Evolutionary conservation across 2,797 vertebrate genomes (phyloP), one percentile per base, ranked within the genome.

Genomic region (Esox masquinongy): DNA sequence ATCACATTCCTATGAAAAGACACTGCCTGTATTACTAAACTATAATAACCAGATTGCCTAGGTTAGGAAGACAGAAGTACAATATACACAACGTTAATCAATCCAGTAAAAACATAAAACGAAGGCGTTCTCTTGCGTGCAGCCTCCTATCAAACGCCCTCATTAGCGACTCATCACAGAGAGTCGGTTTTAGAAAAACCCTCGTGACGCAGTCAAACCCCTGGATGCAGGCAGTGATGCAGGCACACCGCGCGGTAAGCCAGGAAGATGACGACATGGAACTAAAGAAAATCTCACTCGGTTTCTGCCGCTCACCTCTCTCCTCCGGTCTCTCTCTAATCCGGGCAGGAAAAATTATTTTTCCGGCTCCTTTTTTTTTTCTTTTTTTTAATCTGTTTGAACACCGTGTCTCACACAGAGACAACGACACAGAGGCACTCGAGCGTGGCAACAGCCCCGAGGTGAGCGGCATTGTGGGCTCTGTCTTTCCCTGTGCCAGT

Each of bases 401-500:
- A 75, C 64, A 68, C 36, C 47, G 39, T 15, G 29, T 4, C 26
- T 24, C 39, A 47, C 34, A 47, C 22, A 51, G 15, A 66, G 16
- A 34, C 51, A 74, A 56, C 67, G 34, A 14, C 43, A 26, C 24
- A 19, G 68, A 77, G 56, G n/a, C 64, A 53, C 61, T 76, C 34
- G 51, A 63, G 24, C 19, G 34, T 43, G 68, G 64, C 76, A 70
- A 64, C 15, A 70, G 74, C 76, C 73, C 43, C 68, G 77, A 63
- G 73, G 75, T 72, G 61, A 50, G 14, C 34, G 47, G 51, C 74
- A 70, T n/a, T 76, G 56, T 64, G 24, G 39, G 75, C 68, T 24
- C 29, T 14, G 80, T 71, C 69, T 71, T 72, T 79, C 85, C 73
- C 56, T 76, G 80, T 76, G 81, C 59, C 80, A 79, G 74, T 66